Evolutionary conservation across 2,113 vertebrate genomes (phyloP).

Genomic region (Thunnus maccoyii): DNA sequence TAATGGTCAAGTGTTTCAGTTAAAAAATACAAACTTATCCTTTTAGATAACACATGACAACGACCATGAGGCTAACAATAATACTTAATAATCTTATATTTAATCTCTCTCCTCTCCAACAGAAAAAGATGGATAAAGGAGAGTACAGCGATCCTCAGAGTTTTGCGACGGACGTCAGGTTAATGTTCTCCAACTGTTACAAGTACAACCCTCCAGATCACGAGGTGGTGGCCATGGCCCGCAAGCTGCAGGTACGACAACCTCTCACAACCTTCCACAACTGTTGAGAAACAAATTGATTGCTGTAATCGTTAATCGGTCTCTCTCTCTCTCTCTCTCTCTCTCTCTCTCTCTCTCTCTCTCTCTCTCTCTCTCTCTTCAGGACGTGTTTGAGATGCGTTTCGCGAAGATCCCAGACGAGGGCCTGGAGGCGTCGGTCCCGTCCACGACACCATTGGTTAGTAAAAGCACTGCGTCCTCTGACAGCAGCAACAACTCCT

Average conservation of each 20-base stretch:
- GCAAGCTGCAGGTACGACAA: slow-evolving; percentile 94
- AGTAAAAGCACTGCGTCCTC: slow-evolving; percentile 95
- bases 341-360: not conserved
- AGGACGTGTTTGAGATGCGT: slow-evolving; percentile 99
- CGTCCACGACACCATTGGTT: slow-evolving; percentile 87
- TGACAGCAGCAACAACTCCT: slow-evolving; percentile 95
- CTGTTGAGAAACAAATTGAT: not conserved
- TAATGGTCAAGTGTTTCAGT: no score
- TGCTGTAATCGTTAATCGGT: not conserved
- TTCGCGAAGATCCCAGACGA: slow-evolving; percentile 99
- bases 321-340: not conserved
- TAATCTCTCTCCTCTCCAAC: slow-evolving; percentile 67
- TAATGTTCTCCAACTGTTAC: slow-evolving; percentile 99
- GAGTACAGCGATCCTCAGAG: slow-evolving; percentile 96
- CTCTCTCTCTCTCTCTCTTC: not conserved
- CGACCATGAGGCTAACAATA: no score
- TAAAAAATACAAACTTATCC: no score
- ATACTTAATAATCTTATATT: not conserved
- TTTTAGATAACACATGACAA: no score
- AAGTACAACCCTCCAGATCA: slow-evolving; percentile 99
- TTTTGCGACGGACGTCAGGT: slow-evolving; percentile 96
- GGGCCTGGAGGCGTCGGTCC: slow-evolving; percentile 87
- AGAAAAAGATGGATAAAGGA: slow-evolving; percentile 98
- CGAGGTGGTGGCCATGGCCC: slow-evolving; percentile 98
- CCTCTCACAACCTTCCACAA: not conserved